Evolutionary conservation across 2,888 invertebrate genomes (phyloP).

Genomic region (Spilarctia lutea): DNA sequence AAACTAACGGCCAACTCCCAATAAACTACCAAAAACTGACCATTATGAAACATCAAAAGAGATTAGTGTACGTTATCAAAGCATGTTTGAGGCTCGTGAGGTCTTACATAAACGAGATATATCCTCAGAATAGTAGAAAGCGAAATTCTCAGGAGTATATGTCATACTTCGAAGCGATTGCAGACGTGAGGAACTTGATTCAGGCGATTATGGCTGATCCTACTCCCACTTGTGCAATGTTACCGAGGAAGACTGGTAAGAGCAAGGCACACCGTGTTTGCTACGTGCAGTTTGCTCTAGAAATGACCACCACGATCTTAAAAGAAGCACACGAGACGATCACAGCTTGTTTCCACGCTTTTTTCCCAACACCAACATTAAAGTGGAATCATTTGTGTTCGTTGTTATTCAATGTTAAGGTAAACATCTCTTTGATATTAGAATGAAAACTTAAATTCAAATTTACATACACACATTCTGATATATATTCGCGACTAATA

Average conservation of each 20-base stretch:
- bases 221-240: conserved; percentile 72
- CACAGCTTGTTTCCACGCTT: conserved; percentile 97
- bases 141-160: conserved; percentile 88
- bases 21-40: conserved; percentile 84
- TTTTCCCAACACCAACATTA: conserved; percentile 96
- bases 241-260: conserved; percentile 73
- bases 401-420: conserved; percentile 89
- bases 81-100: conserved; percentile 93
- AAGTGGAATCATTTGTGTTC: conserved; percentile 98
- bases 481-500: background rate
- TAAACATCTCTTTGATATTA: conserved; percentile 55
- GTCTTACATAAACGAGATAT: conserved; percentile 96
- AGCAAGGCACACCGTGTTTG: conserved; percentile 75
- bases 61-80: conserved; percentile 94
- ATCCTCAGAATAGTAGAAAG: conserved; percentile 90
- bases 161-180: conserved; percentile 94
- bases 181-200: conserved; percentile 93
- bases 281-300: conserved; percentile 82
- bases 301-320: conserved; percentile 91
- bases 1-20: conserved; percentile 77
- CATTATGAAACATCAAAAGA: conserved; percentile 90
- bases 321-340: conserved; percentile 97
- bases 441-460: background rate
- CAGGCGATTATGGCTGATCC: conserved; percentile 93
- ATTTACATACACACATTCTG: background rate